These are phyloP conservation scores for Ceyx cyanopectus DNA, from an alignment of 2,113 vertebrate species.

Conservation along the genomic window DNA sequence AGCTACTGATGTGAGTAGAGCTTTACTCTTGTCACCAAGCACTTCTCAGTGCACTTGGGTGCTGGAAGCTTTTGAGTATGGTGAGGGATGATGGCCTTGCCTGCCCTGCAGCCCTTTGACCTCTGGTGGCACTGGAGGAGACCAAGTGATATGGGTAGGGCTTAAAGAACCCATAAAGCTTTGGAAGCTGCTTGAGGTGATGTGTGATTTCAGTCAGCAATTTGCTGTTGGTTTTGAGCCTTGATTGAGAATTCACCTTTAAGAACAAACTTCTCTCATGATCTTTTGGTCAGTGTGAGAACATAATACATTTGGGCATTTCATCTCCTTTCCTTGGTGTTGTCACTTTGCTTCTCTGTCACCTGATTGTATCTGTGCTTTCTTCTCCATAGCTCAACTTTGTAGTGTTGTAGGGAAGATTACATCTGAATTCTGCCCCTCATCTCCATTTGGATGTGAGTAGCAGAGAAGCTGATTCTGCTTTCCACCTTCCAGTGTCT, in stretches of 20 bases:
- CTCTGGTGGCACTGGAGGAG: neutral
- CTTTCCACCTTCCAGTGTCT: neutral
- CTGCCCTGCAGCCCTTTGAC: neutral
- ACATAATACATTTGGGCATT: fast-evolving
- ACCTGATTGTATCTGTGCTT: neutral
- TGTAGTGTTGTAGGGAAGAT: neutral
- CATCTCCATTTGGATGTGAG: neutral
- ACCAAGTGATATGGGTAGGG: too few relatives aligned
- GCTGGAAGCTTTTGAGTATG: neutral
- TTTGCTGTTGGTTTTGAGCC: neutral
- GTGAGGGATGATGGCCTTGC: neutral
- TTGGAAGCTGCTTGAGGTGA: neutral
- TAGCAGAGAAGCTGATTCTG: neutral
- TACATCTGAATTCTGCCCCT: neutral
- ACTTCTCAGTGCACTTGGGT: neutral
- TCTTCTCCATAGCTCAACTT: neutral
- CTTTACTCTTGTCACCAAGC: neutral
- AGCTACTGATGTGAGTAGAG: neutral
- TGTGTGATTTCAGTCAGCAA: neutral
- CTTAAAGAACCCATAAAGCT: neutral
- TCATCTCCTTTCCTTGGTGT: neutral
- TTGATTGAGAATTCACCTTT: neutral
- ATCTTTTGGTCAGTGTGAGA: neutral
- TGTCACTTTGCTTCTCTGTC: neutral
- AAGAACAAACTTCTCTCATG: neutral